Base-by-base conservation (phyloP, 92 coral and sea anemone species). In the Metridium senile region DNA sequence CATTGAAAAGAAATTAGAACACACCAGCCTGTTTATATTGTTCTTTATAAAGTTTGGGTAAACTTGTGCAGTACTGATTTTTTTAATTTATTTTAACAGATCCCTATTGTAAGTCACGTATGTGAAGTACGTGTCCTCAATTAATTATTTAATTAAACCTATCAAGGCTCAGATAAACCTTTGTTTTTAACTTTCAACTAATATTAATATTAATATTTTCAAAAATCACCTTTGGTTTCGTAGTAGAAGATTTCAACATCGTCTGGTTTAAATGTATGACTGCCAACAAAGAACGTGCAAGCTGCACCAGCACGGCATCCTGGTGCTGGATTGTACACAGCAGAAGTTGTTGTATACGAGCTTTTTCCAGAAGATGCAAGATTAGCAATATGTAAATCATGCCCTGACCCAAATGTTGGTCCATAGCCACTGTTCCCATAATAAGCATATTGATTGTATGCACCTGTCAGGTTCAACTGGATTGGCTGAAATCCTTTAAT, bases 371-470 rank as follows among this genome's bases (percentile, higher is more conserved):
- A 23, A 10, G 68, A 33, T 8, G 81, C 83, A n/a, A 65, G 32
- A 62, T 68, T 57, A 11, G 76, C 11, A 11, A 74, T 29, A 9
- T 16, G 31, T 18, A 79, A 31, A 52, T 85, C 81, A 1, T 72
- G 73, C 1, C 31, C 81, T 0, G 26, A 34, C 33, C 89, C 89
- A 79, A 85, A 80, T 23, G 82, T 66, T 1, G 89, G 85, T 56
- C 89, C 88, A 59, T 70, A 58, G 23, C 49, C 51, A 25, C 19
- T 33, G 27, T 34, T 0, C 0, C 33, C 30, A 18, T 61, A 61
- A 2, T 7, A 61, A 2, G 66, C 66, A 21, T 61, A 33, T 23
- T 61, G 66, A 18, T 22, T 61, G 2, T 7, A 26, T 21, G 39
- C 3, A 20, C 58, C 61, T 34, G 54, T 29, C 43, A 39, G 57